Percentiles rank a stretch among this genome's conserved stretches.
phyloP scores from a whole-genome alignment of 1,140 invertebrate species.

The Rhagoletis zephyria region DNA sequence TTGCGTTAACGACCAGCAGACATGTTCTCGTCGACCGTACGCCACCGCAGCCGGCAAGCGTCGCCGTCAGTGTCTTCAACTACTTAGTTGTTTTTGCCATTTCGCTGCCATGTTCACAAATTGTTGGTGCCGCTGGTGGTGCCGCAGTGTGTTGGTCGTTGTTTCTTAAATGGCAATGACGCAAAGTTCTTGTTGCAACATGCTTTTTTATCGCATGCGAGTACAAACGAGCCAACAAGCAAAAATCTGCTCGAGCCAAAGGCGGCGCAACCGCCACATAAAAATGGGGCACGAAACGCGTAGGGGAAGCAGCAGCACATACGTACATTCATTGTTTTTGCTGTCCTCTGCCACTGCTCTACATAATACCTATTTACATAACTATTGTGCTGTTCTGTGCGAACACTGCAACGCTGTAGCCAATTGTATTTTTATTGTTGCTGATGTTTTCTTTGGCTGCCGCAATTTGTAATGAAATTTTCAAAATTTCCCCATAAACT shows the following conservation, averaged over 20 bases:
- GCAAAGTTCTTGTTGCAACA: slow-evolving; percentile 26
- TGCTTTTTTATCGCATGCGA: not conserved
- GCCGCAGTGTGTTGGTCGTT: not conserved
- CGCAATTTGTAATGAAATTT: slow-evolving; percentile 49
- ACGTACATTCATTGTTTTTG: not conserved
- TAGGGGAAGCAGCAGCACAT: not conserved
- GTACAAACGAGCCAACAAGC: not conserved
- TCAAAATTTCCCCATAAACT: slow-evolving; percentile 42
- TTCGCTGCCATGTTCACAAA: slow-evolving; percentile 18
- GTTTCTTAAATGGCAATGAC: slow-evolving; percentile 9
- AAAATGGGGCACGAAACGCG: not conserved
- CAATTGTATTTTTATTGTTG: slow-evolving; percentile 22
- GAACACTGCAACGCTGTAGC: not conserved
- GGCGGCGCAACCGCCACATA: not conserved
- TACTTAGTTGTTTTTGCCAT: slow-evolving; percentile 17
- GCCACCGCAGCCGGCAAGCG: not conserved
- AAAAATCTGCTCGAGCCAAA: slow-evolving; percentile 12
- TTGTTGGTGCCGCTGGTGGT: not conserved
- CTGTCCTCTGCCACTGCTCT: not conserved
- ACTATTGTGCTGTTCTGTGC: not conserved
- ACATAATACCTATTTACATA: too few relatives aligned
- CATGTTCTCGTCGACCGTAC: not conserved
- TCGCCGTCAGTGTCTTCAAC: not conserved
- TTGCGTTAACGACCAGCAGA: slow-evolving; percentile 32
- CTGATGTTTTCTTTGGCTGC: slow-evolving; percentile 39